Evolutionary conservation across 2,888 invertebrate species (phyloP).

Genomic region (Andrena praecox): DNA sequence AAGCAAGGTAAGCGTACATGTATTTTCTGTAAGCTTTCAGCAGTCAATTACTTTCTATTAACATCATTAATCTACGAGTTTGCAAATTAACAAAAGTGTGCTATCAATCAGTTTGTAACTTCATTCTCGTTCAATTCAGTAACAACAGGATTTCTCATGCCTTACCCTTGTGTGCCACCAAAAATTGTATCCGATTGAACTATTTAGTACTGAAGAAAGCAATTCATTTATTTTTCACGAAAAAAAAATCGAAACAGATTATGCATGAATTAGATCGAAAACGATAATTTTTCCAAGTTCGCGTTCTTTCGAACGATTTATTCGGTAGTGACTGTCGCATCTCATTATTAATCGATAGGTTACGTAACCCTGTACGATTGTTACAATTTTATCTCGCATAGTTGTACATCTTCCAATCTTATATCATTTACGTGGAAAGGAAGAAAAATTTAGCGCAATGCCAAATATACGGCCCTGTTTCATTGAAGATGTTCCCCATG

Average conservation of each 20-base stretch:
- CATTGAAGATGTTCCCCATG: constrained; percentile 41
- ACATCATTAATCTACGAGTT: not conserved
- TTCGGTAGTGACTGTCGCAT: not conserved
- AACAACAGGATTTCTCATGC: not conserved
- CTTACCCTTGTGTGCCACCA: not conserved
- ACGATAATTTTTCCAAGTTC: not conserved
- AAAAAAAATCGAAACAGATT: not conserved
- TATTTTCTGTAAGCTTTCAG: constrained; percentile 2
- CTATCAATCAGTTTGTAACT: not conserved
- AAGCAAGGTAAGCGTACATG: constrained; percentile 33
- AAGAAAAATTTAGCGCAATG: constrained; percentile 40
- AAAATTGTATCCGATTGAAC: not conserved
- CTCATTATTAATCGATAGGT: not conserved
- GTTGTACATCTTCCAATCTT: not conserved
- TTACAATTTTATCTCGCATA: constrained; percentile 9
- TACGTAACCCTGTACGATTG: constrained; percentile 28
- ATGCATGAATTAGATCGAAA: not conserved
- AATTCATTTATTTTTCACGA: not conserved
- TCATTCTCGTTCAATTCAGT: not conserved
- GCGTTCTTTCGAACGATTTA: not conserved
- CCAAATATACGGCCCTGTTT: constrained; percentile 34
- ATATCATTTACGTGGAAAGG: constrained; percentile 17
- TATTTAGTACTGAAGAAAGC: not conserved
- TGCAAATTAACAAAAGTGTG: not conserved
- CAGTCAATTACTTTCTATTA: not conserved